Base-by-base conservation (phyloP, 64 coral and sea anemone genomes). In the Platygyra sinensis region DNA sequence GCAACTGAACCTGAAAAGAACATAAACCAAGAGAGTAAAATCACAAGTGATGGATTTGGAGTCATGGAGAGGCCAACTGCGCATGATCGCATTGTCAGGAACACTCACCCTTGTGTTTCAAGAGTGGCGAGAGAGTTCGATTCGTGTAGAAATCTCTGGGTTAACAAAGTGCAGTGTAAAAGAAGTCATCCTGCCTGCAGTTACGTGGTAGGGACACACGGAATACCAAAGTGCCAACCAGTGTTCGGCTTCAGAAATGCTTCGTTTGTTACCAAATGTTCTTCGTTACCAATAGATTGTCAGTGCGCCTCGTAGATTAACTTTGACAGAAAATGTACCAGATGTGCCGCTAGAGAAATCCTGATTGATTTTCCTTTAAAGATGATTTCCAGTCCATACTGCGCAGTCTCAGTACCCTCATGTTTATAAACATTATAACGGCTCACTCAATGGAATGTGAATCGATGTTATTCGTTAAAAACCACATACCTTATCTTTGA, bases 1-100 rank as follows among this genome's bases (percentile, higher is more conserved):
- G 54, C 54, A 1, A 14, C 15, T 57, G 15, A 57, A 57, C 10
- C 54, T 10, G 10, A 57, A 2, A 12, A 57, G 15, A 57, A 12
- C 10, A 67, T 42, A 4, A 83, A 4, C 22, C 60, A 83, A 14
- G 80, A 42, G 52, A 80, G 24, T 24, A 2, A 83, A 4, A 30
- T 38, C 61, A 42, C 30, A 32, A 39, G 80, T n/a, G 61, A 24
- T 36, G 29, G 8, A 39, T 19, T 67, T 3, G 60, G 16, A 0
- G 17, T 33, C 33, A 10, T 83, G 12, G 16, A 39, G 8, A 22
- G 7, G 0, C 30, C 17, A 67, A 20, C 3, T 32, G 60, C 80
- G 8, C 60, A 46, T 63, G 65, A 67, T 42, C 80, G 80, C 24
- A 83, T 61, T 20, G 55, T 61, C 31, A 83, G 80, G 22, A 33